phyloP scores from a whole-genome alignment of 2,113 vertebrate genomes.

The Thunnus thynnus region DNA sequence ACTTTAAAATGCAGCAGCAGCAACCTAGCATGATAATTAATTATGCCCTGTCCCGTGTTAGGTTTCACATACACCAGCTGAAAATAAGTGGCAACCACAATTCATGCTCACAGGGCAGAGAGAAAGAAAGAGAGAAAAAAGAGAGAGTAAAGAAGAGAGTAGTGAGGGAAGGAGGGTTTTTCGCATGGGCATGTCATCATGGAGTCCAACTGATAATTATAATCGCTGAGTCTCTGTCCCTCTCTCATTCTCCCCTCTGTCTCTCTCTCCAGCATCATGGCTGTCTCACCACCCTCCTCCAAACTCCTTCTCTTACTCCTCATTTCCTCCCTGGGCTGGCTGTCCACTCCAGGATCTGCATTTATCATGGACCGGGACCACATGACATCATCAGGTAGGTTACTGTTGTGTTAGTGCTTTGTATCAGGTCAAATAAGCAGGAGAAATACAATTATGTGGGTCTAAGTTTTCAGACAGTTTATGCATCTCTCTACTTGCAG shows the following conservation, averaged over 20 bases:
- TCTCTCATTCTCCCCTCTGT: conserved; percentile 42
- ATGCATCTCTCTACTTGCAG: conserved; percentile 25
- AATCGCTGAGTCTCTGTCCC: conserved; percentile 40
- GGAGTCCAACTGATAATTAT: conserved; percentile 59
- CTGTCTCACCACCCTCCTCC: conserved; percentile 27
- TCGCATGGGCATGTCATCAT: conserved; percentile 62
- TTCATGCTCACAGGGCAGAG: conserved; percentile 29
- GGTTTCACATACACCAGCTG: conserved; percentile 63
- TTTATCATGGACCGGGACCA: conserved; percentile 50
- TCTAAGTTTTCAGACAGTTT: conserved; percentile 17
- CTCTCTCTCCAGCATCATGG: conserved; percentile 73
- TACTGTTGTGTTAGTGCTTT: not conserved
- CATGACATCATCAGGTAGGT: conserved; percentile 71
- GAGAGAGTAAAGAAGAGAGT: not conserved
- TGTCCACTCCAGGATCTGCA: conserved; percentile 51
- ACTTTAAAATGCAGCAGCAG: conserved; percentile 8
- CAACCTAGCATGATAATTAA: conserved; percentile 44
- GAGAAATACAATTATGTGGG: conserved; percentile 3
- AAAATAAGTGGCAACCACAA: conserved; percentile 62
- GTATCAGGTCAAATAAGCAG: not conserved
- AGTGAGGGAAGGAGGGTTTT: conserved; percentile 28
- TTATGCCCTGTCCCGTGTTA: conserved; percentile 44
- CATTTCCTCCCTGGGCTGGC: conserved; percentile 61
- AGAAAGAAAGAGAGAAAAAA: conserved; percentile 19
- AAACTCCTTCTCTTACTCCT: conserved; percentile 64